Conservation (phyloP, 1,140 invertebrate genomes). For the Drosophila hydei region DNA sequence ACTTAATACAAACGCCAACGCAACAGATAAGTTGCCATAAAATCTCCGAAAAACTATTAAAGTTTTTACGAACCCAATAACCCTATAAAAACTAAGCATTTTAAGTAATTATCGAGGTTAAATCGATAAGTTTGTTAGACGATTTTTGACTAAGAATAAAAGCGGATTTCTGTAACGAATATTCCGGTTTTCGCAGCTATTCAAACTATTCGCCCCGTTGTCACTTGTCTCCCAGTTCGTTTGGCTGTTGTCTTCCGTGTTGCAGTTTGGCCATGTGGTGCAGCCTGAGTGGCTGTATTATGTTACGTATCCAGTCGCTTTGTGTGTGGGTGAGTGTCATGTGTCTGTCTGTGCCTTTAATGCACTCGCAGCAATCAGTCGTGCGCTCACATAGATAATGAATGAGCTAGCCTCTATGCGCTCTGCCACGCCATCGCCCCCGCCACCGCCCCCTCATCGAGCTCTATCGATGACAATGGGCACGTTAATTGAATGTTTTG, state of each 20-base stretch:
- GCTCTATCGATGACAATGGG: conserved; percentile 56
- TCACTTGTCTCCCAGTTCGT: no score
- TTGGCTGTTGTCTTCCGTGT: conserved; percentile 46
- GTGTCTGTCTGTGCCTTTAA: conserved; percentile 8
- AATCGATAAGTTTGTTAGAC: no score
- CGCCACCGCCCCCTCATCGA: neutral
- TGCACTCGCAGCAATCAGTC: conserved; percentile 40
- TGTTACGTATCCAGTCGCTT: conserved; percentile 36
- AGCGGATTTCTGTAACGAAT: no score
- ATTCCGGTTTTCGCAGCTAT: no score
- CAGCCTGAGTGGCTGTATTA: conserved; percentile 35
- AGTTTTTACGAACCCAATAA: no score
- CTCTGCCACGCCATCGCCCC: neutral
- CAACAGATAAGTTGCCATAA: no score
- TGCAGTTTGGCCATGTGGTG: conserved; percentile 20
- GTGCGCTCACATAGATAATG: conserved; percentile 50
- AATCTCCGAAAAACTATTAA: no score
- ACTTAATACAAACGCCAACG: no score
- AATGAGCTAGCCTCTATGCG: conserved; percentile 6
- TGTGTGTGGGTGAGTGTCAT: conserved; percentile 38
- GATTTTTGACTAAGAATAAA: no score
- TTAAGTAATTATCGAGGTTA: no score
- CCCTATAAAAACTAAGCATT: no score
- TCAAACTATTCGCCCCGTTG: no score
- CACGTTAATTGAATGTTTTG: conserved; percentile 66